These are phyloP conservation scores for Pseudococcus viburni DNA, from an alignment of 2,888 invertebrate species.

Conservation along the genomic window DNA sequence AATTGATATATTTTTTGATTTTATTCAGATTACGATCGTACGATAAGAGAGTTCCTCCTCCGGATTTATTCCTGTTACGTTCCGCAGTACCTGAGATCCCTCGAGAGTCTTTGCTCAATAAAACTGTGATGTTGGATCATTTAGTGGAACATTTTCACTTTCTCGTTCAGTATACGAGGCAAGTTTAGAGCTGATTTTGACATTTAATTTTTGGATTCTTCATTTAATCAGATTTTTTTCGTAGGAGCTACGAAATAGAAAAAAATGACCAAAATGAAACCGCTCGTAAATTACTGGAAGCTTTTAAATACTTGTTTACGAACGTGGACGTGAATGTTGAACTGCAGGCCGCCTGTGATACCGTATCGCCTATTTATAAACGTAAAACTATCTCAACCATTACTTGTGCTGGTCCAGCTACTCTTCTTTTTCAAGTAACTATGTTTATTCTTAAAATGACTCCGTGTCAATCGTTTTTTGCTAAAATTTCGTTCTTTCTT, in stretches of 20 bases:
- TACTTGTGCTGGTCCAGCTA: conserved; percentile 77
- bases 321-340: conserved; percentile 74
- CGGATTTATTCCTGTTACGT: conserved; percentile 73
- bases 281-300: conserved; percentile 78
- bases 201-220: not conserved
- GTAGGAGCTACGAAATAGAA: conserved; percentile 76
- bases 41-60: conserved; percentile 77
- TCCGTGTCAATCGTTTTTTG: not conserved
- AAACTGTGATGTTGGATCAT: conserved; percentile 72
- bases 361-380: conserved; percentile 47
- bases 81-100: conserved; percentile 73
- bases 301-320: conserved; percentile 76
- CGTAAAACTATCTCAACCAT: conserved; percentile 51
- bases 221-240: not conserved
- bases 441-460: not conserved
- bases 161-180: conserved; percentile 60
- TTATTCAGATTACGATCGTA: conserved; percentile 75
- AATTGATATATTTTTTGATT: not conserved
- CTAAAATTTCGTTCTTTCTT: conserved; percentile 61
- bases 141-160: conserved; percentile 58
- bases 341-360: conserved; percentile 75
- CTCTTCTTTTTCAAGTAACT: conserved; percentile 75
- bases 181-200: not conserved
- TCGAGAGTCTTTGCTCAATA: conserved; percentile 71
- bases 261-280: conserved; percentile 79